These are phyloP conservation scores for Craterocephalus amniculus DNA, from an alignment of 2,797 vertebrate genomes.

Conservation along the genomic window DNA sequence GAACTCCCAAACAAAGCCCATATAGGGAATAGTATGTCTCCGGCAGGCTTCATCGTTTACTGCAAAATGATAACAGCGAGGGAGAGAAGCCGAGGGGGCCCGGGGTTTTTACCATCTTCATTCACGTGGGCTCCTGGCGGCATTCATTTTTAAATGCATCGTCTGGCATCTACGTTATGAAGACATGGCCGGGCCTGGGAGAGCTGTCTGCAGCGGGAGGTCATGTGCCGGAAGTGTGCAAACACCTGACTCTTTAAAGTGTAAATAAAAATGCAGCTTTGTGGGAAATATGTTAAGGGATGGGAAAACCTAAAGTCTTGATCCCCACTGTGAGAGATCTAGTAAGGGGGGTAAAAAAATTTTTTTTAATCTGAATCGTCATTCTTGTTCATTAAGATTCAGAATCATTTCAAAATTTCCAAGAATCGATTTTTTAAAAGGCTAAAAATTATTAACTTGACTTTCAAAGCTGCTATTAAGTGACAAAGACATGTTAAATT, in stretches of 20 bases:
- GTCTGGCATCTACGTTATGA: constrained; percentile 12
- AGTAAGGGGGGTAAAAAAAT: no score
- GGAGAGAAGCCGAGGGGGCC: constrained; percentile 62
- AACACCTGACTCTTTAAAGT: not conserved
- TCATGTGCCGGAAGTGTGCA: not conserved
- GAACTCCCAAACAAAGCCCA: constrained; percentile 97
- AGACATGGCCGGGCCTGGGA: constrained; percentile 21
- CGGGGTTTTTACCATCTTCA: constrained; percentile 53
- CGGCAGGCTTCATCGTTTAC: constrained; percentile 82
- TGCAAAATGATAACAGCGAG: constrained; percentile 85
- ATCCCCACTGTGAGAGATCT: not conserved
- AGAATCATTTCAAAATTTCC: no score
- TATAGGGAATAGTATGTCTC: constrained; percentile 94
- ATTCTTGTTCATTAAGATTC: no score
- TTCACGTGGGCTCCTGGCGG: constrained; percentile 45
- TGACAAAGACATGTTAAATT: no score
- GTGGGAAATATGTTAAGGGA: not conserved
- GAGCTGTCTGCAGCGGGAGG: constrained; percentile 13
- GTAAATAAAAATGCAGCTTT: not conserved
- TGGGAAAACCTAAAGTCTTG: not conserved
- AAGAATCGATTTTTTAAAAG: no score
- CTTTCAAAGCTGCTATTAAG: no score
- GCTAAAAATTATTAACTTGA: no score
- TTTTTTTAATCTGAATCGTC: no score
- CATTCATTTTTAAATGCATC: constrained; percentile 50